A percentile compares a stretch with the other conserved stretches of the same genome.
Evolutionary conservation across 2,113 vertebrate genomes (phyloP).

Genomic region (Pao palembangensis): DNA sequence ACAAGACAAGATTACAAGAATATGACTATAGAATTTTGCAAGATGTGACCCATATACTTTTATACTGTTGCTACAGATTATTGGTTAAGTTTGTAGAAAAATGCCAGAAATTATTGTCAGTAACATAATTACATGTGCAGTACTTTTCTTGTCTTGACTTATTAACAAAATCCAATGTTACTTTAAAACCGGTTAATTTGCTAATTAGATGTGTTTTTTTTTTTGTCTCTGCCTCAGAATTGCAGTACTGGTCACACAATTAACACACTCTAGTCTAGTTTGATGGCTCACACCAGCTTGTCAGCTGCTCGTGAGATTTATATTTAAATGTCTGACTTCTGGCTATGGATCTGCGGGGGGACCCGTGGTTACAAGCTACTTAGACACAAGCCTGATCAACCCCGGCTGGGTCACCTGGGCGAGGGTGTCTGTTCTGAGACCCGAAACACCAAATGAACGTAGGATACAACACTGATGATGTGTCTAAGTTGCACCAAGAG

Average conservation of each 20-base stretch:
- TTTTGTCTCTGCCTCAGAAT: neutral
- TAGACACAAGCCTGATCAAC: too few species aligned
- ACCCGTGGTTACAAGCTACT: too few species aligned
- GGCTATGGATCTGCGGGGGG: too few species aligned
- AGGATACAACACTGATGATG: too few species aligned
- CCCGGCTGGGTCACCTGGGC: too few species aligned
- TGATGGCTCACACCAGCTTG: neutral
- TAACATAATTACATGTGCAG: neutral
- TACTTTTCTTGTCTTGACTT: neutral
- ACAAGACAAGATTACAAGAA: too few species aligned
- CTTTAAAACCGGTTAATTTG: neutral
- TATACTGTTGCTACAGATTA: too few species aligned
- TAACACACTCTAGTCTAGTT: neutral
- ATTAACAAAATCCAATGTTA: neutral
- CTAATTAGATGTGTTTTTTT: neutral
- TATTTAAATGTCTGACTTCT: constrained; percentile 19
- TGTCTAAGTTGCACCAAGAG: too few species aligned
- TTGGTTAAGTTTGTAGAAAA: neutral
- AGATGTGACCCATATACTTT: too few species aligned
- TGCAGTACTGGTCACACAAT: neutral
- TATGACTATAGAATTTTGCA: too few species aligned
- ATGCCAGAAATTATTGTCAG: neutral
- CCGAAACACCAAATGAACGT: too few species aligned
- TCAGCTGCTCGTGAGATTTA: constrained; percentile 12
- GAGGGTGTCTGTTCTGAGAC: too few species aligned